Percentiles rank a stretch among this genome's conserved stretches.
Conservation (phyloP, 1,140 invertebrate genomes). For the Polyergus mexicanus region DNA sequence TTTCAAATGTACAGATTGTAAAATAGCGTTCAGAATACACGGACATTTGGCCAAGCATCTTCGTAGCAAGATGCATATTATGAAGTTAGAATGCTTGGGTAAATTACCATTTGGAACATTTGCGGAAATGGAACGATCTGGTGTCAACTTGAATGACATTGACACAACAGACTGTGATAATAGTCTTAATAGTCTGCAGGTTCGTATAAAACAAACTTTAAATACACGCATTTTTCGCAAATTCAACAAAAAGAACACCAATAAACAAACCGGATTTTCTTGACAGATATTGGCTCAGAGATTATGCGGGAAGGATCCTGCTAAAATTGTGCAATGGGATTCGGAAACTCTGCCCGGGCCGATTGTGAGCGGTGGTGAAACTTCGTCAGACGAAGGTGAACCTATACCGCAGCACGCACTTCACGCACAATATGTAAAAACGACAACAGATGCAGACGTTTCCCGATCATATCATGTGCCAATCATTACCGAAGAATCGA, state of each 20-base stretch:
- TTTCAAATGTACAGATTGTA: conserved; percentile 98
- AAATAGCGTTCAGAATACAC: conserved; percentile 98
- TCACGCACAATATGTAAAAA: conserved; percentile 67
- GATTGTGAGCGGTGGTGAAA: conserved; percentile 81
- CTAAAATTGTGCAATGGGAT: conserved; percentile 90
- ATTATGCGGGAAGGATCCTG: conserved; percentile 93
- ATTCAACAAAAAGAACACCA: conserved; percentile 27
- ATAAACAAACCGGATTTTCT: neutral
- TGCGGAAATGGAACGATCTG: conserved; percentile 96
- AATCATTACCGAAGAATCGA: conserved; percentile 71
- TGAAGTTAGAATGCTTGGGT: conserved; percentile 96
- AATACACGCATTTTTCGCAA: neutral
- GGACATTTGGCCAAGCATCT: conserved; percentile 98
- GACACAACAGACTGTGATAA: conserved; percentile 98
- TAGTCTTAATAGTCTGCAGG: conserved; percentile 94
- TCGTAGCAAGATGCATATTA: conserved; percentile 98
- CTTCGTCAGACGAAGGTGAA: conserved; percentile 85
- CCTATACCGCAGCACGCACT: conserved; percentile 75
- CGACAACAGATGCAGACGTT: conserved; percentile 55
- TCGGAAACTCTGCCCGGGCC: conserved; percentile 76
- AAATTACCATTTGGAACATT: conserved; percentile 98
- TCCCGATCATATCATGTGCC: conserved; percentile 80
- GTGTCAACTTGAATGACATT: conserved; percentile 96
- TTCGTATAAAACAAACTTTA: conserved; percentile 77
- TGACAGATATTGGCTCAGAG: conserved; percentile 92